Percentiles rank a stretch among this genome's conserved stretches.
These are phyloP conservation scores for Salvator merianae DNA, from an alignment of 2,113 vertebrate species.

Conservation along the genomic window DNA sequence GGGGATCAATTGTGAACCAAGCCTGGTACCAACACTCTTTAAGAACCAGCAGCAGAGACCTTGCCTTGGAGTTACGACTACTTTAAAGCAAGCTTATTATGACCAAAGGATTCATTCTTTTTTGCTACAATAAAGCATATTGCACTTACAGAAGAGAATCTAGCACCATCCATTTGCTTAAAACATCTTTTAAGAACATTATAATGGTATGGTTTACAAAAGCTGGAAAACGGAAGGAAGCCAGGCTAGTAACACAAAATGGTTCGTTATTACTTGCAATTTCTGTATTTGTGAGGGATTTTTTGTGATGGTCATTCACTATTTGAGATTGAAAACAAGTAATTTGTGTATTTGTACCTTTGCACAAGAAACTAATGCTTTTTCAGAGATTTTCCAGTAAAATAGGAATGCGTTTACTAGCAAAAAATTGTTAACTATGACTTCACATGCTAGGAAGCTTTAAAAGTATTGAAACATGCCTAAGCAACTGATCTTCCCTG, in stretches of 20 bases:
- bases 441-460: constrained; percentile 16
- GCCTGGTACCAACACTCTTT: not conserved
- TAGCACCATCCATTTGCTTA: constrained; percentile 53
- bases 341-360: too few species aligned
- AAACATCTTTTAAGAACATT: not conserved
- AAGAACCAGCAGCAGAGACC: not conserved
- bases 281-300: too few species aligned
- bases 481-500: constrained; percentile 24
- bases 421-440: not conserved
- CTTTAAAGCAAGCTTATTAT: not conserved
- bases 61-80: not conserved
- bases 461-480: constrained; percentile 16
- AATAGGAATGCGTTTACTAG: not conserved
- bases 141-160: constrained; percentile 44
- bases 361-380: too few species aligned
- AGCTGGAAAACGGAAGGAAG: constrained; percentile 39
- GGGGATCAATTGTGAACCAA: not conserved
- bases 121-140: constrained; percentile 60
- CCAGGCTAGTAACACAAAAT: constrained; percentile 37
- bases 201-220: constrained; percentile 32
- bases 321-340: too few species aligned
- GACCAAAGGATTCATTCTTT: constrained; percentile 22
- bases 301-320: too few species aligned
- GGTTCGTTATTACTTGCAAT: too few species aligned
- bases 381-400: constrained; percentile 23